Percentiles rank a stretch among this genome's conserved stretches.
Conservation (phyloP, 2,888 invertebrate species). For the Chrysina gloriosa region DNA sequence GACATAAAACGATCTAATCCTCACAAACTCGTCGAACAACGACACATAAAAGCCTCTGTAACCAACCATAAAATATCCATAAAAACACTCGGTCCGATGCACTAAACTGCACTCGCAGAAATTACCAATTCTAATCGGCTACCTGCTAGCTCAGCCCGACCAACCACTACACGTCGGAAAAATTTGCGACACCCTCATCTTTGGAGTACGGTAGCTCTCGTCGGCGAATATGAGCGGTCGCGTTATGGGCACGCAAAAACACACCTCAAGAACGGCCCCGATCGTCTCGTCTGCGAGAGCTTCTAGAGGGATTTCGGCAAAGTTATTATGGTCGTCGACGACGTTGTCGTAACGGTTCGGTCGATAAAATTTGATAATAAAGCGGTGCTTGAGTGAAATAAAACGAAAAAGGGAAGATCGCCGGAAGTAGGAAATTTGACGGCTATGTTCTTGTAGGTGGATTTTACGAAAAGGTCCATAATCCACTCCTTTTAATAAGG, state of each 20-base stretch:
- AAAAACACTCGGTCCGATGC: constrained; percentile 1
- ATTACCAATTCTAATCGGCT: constrained; percentile 16
- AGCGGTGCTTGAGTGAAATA: not conserved
- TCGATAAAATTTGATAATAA: constrained; percentile 5
- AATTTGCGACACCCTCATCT: too few relatives aligned
- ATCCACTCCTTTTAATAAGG: too few relatives aligned
- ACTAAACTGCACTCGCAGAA: constrained; percentile 12
- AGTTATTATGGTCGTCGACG: too few relatives aligned
- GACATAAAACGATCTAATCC: too few relatives aligned
- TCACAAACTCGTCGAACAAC: too few relatives aligned
- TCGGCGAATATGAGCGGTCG: too few relatives aligned
- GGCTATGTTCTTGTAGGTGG: not conserved
- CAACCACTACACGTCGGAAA: not conserved
- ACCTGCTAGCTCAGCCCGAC: constrained; percentile 3
- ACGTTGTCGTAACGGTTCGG: too few relatives aligned
- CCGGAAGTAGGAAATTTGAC: not conserved
- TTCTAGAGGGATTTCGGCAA: too few relatives aligned
- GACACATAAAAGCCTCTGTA: not conserved
- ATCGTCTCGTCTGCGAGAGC: too few relatives aligned
- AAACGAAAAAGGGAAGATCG: not conserved
- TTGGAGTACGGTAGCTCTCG: too few relatives aligned
- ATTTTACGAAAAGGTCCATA: not conserved
- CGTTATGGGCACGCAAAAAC: too few relatives aligned
- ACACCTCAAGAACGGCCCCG: too few relatives aligned
- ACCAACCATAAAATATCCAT: not conserved